These are phyloP conservation scores for Podarcis lilfordi DNA, from an alignment of 2,797 vertebrate species.

Conservation along the genomic window DNA sequence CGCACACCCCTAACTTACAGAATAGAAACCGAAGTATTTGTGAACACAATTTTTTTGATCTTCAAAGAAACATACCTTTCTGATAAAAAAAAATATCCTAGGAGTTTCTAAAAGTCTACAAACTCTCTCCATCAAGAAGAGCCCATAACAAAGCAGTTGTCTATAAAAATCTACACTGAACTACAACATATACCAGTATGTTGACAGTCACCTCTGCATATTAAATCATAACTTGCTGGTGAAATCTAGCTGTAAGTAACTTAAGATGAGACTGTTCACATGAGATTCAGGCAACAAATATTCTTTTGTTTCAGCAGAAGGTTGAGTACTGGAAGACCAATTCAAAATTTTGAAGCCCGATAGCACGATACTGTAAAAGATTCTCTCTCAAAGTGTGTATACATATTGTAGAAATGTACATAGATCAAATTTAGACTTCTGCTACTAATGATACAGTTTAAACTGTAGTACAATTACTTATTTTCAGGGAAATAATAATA, in stretches of 20 bases:
- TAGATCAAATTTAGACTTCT: constrained; percentile 33
- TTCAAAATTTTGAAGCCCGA: constrained; percentile 34
- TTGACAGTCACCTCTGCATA: background rate
- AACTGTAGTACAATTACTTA: constrained; percentile 15
- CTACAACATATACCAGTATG: constrained; percentile 17
- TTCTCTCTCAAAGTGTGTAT: background rate
- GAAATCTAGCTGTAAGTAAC: constrained; percentile 12
- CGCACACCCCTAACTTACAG: background rate
- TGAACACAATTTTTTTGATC: background rate
- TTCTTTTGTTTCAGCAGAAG: constrained; percentile 1
- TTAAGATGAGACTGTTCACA: constrained; percentile 12
- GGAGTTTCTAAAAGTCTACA: background rate
- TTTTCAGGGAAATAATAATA: constrained; percentile 37
- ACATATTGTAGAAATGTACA: background rate
- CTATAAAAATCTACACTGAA: constrained; percentile 6
- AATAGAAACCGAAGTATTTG: background rate
- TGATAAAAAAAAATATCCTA: background rate
- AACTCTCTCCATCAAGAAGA: background rate
- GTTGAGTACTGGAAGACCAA: constrained; percentile 34
- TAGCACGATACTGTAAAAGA: constrained; percentile 22
- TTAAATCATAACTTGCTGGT: background rate
- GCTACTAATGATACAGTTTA: constrained; percentile 45
- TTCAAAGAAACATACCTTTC: background rate
- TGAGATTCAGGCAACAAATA: constrained; percentile 19
- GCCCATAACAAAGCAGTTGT: background rate